phyloP scores from a whole-genome alignment of 1,140 invertebrate genomes.

The Drepana arcuata region DNA sequence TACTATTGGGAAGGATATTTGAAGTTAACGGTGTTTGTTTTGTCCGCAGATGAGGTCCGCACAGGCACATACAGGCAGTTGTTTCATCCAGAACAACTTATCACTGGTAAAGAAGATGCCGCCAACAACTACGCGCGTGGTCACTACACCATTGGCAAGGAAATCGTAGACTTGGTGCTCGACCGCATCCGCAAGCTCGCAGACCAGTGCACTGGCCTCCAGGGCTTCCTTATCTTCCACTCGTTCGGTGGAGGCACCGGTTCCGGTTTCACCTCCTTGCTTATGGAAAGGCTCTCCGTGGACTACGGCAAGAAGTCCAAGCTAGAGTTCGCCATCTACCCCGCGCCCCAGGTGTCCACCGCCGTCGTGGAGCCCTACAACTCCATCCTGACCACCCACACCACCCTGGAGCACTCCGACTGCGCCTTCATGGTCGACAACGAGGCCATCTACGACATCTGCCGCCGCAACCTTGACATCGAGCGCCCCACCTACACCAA shows the following conservation, averaged over 20 bases:
- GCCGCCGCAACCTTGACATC: conserved; percentile 89
- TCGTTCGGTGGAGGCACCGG: conserved; percentile 93
- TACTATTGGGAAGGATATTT: neutral
- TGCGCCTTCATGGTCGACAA: conserved; percentile 92
- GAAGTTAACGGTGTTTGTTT: conserved; percentile 6
- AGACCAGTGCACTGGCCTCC: conserved; percentile 90
- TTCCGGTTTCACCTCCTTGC: conserved; percentile 89
- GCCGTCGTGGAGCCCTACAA: conserved; percentile 95
- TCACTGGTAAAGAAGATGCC: conserved; percentile 91
- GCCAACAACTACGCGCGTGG: conserved; percentile 92
- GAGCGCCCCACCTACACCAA: conserved; percentile 88
- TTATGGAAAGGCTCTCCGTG: conserved; percentile 91
- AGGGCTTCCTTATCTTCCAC: conserved; percentile 94
- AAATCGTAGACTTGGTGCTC: conserved; percentile 86
- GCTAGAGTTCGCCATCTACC: conserved; percentile 92
- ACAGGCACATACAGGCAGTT: conserved; percentile 88
- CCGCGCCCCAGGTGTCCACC: conserved; percentile 89
- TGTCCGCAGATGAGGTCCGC: conserved; percentile 78
- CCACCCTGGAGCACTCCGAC: conserved; percentile 90
- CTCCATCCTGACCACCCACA: conserved; percentile 86
- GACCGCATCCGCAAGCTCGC: conserved; percentile 86
- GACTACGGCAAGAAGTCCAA: conserved; percentile 94
- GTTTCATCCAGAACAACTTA: conserved; percentile 89
- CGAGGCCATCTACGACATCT: conserved; percentile 92
- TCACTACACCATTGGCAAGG: conserved; percentile 94